phyloP scores from a whole-genome alignment of 1,140 invertebrate genomes.

The Achroia grisella region DNA sequence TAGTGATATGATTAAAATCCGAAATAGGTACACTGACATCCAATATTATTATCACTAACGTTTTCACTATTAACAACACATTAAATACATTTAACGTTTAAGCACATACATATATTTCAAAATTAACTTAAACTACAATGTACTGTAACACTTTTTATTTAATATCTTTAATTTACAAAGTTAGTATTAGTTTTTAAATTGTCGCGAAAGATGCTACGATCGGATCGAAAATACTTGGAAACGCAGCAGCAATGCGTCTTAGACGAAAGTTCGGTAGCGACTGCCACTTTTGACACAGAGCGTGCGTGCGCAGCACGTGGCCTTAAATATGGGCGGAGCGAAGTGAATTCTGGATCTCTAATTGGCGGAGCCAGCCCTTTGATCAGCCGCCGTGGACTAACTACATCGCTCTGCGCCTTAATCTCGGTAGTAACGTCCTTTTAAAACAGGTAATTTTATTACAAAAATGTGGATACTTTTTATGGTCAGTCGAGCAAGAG shows the following conservation, averaged over 20 bases:
- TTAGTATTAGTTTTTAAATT: slow-evolving; percentile 13
- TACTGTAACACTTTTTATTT: too few species aligned
- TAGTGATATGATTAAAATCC: slow-evolving; percentile 15
- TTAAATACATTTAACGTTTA: too few species aligned
- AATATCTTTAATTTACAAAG: background rate
- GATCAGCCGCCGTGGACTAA: slow-evolving; percentile 66
- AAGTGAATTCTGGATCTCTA: slow-evolving; percentile 13
- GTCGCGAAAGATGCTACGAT: slow-evolving; percentile 8
- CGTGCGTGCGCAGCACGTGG: slow-evolving; percentile 67
- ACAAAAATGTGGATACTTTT: slow-evolving; percentile 62
- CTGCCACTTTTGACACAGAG: slow-evolving; percentile 35
- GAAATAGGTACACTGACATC: slow-evolving; percentile 17
- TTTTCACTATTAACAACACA: background rate
- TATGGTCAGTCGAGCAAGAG: slow-evolving; percentile 45
- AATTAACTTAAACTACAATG: too few species aligned
- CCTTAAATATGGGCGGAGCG: slow-evolving; percentile 41
- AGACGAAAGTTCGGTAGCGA: slow-evolving; percentile 27
- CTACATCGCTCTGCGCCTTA: slow-evolving; percentile 66
- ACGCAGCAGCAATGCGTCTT: slow-evolving; percentile 4
- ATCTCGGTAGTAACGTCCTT: slow-evolving; percentile 70
- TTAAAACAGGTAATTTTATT: slow-evolving; percentile 72
- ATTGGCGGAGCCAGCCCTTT: slow-evolving; percentile 54
- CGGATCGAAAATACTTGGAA: slow-evolving; percentile 14
- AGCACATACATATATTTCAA: too few species aligned
- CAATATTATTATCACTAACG: slow-evolving; percentile 13